Evolutionary conservation across 2,113 vertebrate species (phyloP), one percentile per base, ranked within the genome.

Genomic region (Chloroceryle aenea): DNA sequence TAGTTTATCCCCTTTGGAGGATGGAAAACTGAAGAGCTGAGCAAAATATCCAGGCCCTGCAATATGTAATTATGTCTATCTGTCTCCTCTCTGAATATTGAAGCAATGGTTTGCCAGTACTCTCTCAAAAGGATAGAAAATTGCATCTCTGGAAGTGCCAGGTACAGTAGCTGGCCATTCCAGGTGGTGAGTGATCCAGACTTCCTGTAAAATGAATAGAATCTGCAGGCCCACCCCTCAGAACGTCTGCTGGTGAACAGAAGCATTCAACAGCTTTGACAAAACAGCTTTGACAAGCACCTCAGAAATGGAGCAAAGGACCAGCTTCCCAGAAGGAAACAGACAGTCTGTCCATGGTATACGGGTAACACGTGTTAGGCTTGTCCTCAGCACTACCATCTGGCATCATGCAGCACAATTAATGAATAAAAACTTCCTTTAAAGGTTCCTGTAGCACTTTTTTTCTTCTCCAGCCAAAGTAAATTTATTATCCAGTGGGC

Each of bases 251-350:
- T 8, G 17, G 5, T 27, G 38, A 68, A 20, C 4, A 0, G 5
- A 73, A 87, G 23, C 11, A 5, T 32, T 53, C 25, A 26, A 14
- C 9, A 69, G 50, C 40, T 71, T 45, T 53, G 22, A 34, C 0
- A 0, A 48, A 26, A 14, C 9, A 69, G 50, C 40, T 71, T 45
- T 53, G 22, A 34, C 0, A 0, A 48, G 20, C 1, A 1, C 26
- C 45, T 77, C 36, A 62, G 63, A 26, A 52, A 47, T 0, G 0
- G 34, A 48, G n/a, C 0, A 0, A 29, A 81, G 18, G 9, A 4
- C 38, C 0, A 5, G 48, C 20, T 84, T 29, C 27, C 77, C 15
- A 36, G 45, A 32, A 59, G 25, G 56, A 66, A 88, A 12, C 5
- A 2, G 21, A 27, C 61, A 27, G 68, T 15, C 50, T 81, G 45